Percentiles rank a stretch among this genome's conserved stretches.
phyloP scores from a whole-genome alignment of 2,113 vertebrate genomes.

The Pygoscelis antarcticus region DNA sequence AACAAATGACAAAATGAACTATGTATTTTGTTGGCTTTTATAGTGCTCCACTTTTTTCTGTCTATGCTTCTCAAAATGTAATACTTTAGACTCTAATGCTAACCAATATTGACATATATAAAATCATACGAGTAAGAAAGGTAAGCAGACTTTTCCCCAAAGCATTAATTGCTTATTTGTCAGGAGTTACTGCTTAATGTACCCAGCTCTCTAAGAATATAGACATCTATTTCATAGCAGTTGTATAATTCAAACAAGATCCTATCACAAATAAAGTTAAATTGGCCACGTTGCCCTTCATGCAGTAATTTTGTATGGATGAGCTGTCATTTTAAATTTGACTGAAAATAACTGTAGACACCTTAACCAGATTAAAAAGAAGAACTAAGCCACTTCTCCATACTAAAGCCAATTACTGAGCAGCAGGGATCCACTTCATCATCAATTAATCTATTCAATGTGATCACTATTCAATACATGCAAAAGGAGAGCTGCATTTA shows the following conservation, averaged over 20 bases:
- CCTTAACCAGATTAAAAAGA: constrained; percentile 66
- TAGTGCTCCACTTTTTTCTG: background rate
- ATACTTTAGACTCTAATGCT: background rate
- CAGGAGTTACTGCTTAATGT: background rate
- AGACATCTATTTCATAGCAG: background rate
- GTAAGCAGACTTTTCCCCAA: background rate
- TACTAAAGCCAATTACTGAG: constrained; percentile 67
- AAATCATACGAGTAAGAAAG: background rate
- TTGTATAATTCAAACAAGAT: background rate
- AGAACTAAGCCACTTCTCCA: constrained; percentile 40
- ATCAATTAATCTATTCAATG: constrained; percentile 52
- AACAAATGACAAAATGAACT: background rate
- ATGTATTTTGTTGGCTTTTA: background rate
- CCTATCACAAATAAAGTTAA: constrained; percentile 25
- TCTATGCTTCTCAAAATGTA: background rate
- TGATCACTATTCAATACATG: constrained; percentile 28
- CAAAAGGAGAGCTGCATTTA: background rate
- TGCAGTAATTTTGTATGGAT: constrained; percentile 28
- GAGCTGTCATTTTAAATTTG: constrained; percentile 67
- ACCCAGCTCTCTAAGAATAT: background rate
- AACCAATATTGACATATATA: background rate
- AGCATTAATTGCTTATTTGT: background rate
- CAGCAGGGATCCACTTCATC: constrained; percentile 57
- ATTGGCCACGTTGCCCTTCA: constrained; percentile 32
- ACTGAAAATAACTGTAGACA: constrained; percentile 65